Evolutionary conservation across 2,113 vertebrate genomes (phyloP).

Genomic region (Synchiropus splendidus): DNA sequence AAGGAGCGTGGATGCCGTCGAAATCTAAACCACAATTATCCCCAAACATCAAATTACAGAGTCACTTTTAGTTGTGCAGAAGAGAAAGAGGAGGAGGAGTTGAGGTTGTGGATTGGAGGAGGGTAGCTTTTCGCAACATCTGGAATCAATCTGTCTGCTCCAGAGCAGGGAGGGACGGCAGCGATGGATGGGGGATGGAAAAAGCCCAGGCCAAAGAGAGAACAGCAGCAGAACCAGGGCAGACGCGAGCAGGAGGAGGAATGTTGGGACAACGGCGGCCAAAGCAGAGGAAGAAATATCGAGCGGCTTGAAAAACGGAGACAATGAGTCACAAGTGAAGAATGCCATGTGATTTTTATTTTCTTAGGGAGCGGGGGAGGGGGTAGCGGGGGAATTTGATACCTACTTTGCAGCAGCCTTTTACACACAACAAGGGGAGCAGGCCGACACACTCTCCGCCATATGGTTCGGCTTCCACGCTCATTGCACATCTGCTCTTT

Average conservation of each 20-base stretch:
- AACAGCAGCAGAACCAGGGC: slow-evolving; percentile 15
- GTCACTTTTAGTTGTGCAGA: slow-evolving; percentile 15
- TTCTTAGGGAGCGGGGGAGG: slow-evolving; percentile 39
- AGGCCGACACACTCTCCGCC: too few relatives aligned
- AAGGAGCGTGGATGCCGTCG: slow-evolving; percentile 10
- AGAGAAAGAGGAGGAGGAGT: slow-evolving; percentile 22
- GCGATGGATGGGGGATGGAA: slow-evolving; percentile 11
- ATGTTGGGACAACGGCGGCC: slow-evolving; percentile 32
- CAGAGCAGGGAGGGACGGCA: slow-evolving; percentile 8
- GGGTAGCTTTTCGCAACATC: slow-evolving; percentile 58
- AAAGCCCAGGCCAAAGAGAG: slow-evolving; percentile 38
- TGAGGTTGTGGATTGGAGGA: slow-evolving; percentile 18
- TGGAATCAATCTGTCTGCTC: slow-evolving; percentile 66
- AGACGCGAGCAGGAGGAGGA: slow-evolving; percentile 26
- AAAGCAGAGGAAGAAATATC: slow-evolving; percentile 22
- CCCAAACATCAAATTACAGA: slow-evolving; percentile 39
- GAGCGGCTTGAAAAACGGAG: slow-evolving; percentile 43
- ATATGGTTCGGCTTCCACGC: too few relatives aligned
- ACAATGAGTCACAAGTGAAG: slow-evolving; percentile 63
- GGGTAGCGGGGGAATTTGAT: slow-evolving; percentile 35
- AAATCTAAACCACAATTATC: slow-evolving; percentile 40
- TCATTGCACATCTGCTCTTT: too few relatives aligned
- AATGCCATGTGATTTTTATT: slow-evolving; percentile 66
- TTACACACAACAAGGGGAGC: too few relatives aligned
- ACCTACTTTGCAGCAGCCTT: slow-evolving; percentile 37